Evolutionary conservation across 2,888 invertebrate genomes (phyloP), one percentile per base, ranked within the genome.

Genomic region (Neoascia interrupta): DNA sequence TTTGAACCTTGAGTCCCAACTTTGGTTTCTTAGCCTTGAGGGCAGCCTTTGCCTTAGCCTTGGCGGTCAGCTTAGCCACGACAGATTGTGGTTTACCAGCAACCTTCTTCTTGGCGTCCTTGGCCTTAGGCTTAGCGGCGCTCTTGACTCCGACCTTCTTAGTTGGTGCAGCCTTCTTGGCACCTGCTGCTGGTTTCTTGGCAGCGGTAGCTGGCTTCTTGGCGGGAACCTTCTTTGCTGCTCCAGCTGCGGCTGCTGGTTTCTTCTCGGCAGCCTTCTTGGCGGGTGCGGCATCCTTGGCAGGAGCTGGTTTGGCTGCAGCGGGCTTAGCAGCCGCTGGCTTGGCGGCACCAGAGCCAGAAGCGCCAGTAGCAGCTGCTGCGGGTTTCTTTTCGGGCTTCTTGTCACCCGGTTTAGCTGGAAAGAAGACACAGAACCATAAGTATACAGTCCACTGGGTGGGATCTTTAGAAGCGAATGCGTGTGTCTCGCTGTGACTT

Each of bases 401-500:
- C 87, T 91, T 92, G 85, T 91, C 92, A 82, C 89, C 89, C 85
- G 92, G 90, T 85, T 92, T 92, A 56, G 91, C 90, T 79, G 90
- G 88, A 84, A 73, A 19, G 31, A 5, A 5, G n/a, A 3, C 8
- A 31, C 8, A n/a, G 8, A n/a, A 8, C 10, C 8, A 31, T 6
- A 31, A 4, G 31, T 2, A 6, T 3, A n/a, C 3, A 6, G 31
- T n/a, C 31, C 3, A 26, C 26, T 5, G 4, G 26, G 8, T 31
- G 8, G 3, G n/a, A n/a, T 2, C 26, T 28, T 5, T 31, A 41
- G 16, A 19, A 19, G 28, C 15, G n/a, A n/a, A n/a, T n/a, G 31
- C 11, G 28, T 49, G 28, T 49, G 34, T 5, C 18, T 16, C 19
- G 26, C 43, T 51, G 19, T 15, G 28, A 19, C 41, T 73, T 79